Conservation (phyloP, 92 coral and sea anemone genomes). For the Scolanthus callimorphus region DNA sequence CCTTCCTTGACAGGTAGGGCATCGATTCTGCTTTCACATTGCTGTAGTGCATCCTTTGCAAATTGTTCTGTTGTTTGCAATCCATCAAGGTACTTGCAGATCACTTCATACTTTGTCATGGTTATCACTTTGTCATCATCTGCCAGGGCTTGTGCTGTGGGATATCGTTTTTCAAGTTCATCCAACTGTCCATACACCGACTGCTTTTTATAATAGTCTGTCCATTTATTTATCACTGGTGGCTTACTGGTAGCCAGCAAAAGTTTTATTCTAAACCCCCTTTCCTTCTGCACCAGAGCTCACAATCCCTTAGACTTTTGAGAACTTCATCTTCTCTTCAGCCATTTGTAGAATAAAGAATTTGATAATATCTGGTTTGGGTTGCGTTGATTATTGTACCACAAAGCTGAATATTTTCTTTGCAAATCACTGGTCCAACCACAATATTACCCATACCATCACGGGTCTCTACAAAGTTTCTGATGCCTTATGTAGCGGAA, state of each 20-base stretch:
- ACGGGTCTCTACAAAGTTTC: slow-evolving; percentile 13
- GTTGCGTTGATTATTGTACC: slow-evolving; percentile 33
- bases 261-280: slow-evolving; percentile 4
- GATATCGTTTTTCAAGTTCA: neutral
- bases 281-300: slow-evolving; percentile 19
- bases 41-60: neutral
- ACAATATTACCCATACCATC: slow-evolving; percentile 49
- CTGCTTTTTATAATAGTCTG: slow-evolving; percentile 4
- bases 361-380: slow-evolving; percentile 37
- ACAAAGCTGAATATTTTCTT: slow-evolving; percentile 26
- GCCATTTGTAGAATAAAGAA: slow-evolving; percentile 42
- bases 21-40: neutral
- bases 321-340: slow-evolving; percentile 24
- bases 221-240: slow-evolving; percentile 9
- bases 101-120: neutral
- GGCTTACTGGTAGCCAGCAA: slow-evolving; percentile 12
- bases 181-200: slow-evolving; percentile 11
- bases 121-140: neutral
- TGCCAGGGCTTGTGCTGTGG: neutral
- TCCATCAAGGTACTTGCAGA: slow-evolving; percentile 3
- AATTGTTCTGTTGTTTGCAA: neutral
- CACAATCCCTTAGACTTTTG: slow-evolving; percentile 20
- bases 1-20: neutral
- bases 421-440: slow-evolving; percentile 3
- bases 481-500: slow-evolving; percentile 2